phyloP scores from a whole-genome alignment of 2,113 vertebrate genomes.

The Cyphomyrus plagiostoma region DNA sequence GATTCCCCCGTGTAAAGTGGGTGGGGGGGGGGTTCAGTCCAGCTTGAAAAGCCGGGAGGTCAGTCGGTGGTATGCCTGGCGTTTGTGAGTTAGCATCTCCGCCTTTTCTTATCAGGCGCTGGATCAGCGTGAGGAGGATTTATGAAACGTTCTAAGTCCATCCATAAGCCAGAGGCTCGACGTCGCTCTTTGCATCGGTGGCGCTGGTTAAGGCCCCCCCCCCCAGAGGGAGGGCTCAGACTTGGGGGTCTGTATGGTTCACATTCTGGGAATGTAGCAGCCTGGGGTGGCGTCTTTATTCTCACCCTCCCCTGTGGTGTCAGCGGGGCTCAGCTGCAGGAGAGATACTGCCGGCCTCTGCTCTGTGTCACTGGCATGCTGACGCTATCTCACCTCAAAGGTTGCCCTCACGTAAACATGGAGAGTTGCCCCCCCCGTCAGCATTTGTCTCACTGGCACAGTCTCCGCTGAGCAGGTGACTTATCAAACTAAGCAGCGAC shows the following conservation, averaged over 20 bases:
- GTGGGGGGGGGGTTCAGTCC: not conserved
- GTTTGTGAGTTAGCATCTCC: not conserved
- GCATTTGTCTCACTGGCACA: not conserved
- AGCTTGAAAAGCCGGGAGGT: not conserved
- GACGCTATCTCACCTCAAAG: conserved; percentile 44
- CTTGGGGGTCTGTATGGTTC: not conserved
- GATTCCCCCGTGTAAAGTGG: not conserved
- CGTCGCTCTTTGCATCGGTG: not conserved
- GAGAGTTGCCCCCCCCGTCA: conserved; percentile 24
- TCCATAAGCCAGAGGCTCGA: not conserved
- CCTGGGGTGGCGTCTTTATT: not conserved
- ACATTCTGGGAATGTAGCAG: conserved; percentile 34
- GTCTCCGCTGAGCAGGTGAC: not conserved
- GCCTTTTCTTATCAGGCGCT: not conserved
- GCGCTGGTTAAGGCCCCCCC: not conserved
- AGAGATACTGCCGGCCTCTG: conserved; percentile 13
- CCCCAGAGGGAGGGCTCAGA: not conserved
- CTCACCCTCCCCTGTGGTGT: not conserved
- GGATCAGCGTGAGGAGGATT: not conserved
- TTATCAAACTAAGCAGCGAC: not conserved
- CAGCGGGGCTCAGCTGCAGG: not conserved
- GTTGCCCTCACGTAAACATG: conserved; percentile 32
- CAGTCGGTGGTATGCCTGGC: no score
- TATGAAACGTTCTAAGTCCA: not conserved
- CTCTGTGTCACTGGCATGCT: conserved; percentile 42